A percentile compares a stretch with the other conserved stretches of the same genome.
Evolutionary conservation across 2,888 invertebrate species (phyloP).

Genomic region (Aspidapion aeneum): DNA sequence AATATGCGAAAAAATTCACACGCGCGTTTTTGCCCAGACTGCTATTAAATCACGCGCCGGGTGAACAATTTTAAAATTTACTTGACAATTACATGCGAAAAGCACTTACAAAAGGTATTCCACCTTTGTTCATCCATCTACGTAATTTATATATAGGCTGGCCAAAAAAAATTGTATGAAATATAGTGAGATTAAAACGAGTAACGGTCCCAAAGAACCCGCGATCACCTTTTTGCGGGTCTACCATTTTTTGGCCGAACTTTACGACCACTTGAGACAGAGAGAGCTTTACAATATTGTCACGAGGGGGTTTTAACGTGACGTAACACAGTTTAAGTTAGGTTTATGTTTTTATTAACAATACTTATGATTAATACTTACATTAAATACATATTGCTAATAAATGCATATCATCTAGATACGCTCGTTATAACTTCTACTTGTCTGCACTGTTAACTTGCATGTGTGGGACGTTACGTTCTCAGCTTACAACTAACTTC

Average conservation of each 20-base stretch:
- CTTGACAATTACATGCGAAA: constrained; percentile 84
- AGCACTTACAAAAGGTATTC: constrained; percentile 94
- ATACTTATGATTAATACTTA: too few species aligned
- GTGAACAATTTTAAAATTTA: constrained; percentile 70
- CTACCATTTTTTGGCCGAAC: constrained; percentile 94
- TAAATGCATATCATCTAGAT: too few species aligned
- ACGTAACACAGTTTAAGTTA: too few species aligned
- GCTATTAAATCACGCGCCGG: constrained; percentile 81
- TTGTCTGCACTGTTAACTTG: too few species aligned
- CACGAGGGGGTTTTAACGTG: too few species aligned
- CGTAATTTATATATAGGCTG: constrained; percentile 57
- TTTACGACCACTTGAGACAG: constrained; percentile 86
- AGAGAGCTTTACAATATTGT: constrained; percentile 81
- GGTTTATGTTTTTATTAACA: too few species aligned
- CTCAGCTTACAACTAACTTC: too few species aligned
- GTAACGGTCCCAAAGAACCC: constrained; percentile 74
- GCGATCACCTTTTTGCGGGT: constrained; percentile 96
- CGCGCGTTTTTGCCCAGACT: constrained; percentile 87
- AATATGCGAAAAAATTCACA: constrained; percentile 74
- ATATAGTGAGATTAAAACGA: constrained; percentile 60
- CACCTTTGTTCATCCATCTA: constrained; percentile 94
- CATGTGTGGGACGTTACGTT: too few species aligned
- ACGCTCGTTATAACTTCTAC: too few species aligned
- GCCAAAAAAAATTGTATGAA: constrained; percentile 67
- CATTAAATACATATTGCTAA: too few species aligned